Conservation (phyloP, 2,113 vertebrate species). For the Maccullochella peelii region DNA sequence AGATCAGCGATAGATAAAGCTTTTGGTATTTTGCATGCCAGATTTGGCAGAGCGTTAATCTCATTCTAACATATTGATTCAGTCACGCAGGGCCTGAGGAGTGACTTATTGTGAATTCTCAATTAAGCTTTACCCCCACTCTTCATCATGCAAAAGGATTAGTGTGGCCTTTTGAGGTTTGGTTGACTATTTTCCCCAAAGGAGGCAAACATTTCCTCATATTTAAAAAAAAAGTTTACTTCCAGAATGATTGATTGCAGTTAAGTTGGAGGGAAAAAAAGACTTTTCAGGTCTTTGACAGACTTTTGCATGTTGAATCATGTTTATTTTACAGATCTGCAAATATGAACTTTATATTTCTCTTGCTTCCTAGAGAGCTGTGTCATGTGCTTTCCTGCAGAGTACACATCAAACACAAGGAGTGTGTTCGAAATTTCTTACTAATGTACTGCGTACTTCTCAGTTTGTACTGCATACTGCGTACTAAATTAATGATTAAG, state of each 20-base stretch:
- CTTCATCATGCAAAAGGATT: conserved; percentile 25
- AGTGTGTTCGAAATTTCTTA: too few relatives aligned
- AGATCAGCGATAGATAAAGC: conserved; percentile 25
- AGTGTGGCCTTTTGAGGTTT: background rate
- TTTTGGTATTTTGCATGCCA: conserved; percentile 31
- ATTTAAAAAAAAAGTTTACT: background rate
- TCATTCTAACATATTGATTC: conserved; percentile 33
- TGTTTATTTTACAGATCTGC: background rate
- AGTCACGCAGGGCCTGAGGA: background rate
- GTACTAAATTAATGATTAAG: too few relatives aligned
- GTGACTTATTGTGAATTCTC: conserved; percentile 16
- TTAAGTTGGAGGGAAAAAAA: background rate
- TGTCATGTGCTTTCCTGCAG: background rate
- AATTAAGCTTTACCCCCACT: background rate
- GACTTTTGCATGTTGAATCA: background rate
- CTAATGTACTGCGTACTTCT: too few relatives aligned
- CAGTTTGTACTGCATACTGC: too few relatives aligned
- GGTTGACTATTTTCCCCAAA: background rate
- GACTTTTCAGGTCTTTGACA: background rate
- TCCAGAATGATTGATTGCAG: background rate
- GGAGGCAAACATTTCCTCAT: background rate
- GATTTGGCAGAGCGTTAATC: conserved; percentile 40
- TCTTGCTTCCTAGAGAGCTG: background rate
- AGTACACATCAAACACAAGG: background rate
- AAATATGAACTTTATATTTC: background rate